A percentile compares a stretch with the other conserved stretches of the same genome.
phyloP scores from a whole-genome alignment of 1,140 invertebrate genomes.

The Aradophagus sp. region DNA sequence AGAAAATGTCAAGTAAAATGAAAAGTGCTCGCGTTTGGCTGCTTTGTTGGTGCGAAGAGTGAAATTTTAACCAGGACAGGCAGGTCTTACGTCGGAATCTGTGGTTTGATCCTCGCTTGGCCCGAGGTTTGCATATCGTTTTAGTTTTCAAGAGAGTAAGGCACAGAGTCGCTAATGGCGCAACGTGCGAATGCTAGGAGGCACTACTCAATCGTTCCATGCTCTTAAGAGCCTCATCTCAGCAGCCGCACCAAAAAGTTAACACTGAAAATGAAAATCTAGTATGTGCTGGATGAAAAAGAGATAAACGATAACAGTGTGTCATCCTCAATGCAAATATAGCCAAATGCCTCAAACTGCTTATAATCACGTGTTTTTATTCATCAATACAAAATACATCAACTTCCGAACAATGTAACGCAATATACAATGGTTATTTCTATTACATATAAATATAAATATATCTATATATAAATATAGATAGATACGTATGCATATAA shows the following conservation, averaged over 20 bases:
- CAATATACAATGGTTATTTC: constrained; percentile 30
- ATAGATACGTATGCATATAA: too few species aligned
- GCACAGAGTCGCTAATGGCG: constrained; percentile 67
- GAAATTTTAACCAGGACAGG: constrained; percentile 53
- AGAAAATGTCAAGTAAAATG: constrained; percentile 11
- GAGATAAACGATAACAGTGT: constrained; percentile 34
- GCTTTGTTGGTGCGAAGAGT: constrained; percentile 21
- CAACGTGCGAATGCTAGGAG: constrained; percentile 70
- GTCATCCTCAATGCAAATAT: constrained; percentile 45
- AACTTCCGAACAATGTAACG: constrained; percentile 37
- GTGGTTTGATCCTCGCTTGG: constrained; percentile 36
- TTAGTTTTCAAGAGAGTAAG: constrained; percentile 67
- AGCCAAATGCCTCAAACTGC: constrained; percentile 38
- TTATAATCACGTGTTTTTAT: constrained; percentile 36
- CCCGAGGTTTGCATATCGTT: constrained; percentile 36
- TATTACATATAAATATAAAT: constrained; percentile 14
- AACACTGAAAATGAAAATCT: constrained; percentile 72
- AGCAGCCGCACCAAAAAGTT: constrained; percentile 74
- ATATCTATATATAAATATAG: constrained; percentile 13
- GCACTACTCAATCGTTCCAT: constrained; percentile 69
- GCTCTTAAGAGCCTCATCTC: constrained; percentile 68
- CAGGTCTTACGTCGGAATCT: constrained; percentile 33
- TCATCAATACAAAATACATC: constrained; percentile 48
- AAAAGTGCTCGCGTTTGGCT: constrained; percentile 18
- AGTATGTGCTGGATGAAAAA: constrained; percentile 66